These are phyloP conservation scores for Amblyopsis hoosieri DNA, from an alignment of 2,797 vertebrate genomes.

Conservation along the genomic window DNA sequence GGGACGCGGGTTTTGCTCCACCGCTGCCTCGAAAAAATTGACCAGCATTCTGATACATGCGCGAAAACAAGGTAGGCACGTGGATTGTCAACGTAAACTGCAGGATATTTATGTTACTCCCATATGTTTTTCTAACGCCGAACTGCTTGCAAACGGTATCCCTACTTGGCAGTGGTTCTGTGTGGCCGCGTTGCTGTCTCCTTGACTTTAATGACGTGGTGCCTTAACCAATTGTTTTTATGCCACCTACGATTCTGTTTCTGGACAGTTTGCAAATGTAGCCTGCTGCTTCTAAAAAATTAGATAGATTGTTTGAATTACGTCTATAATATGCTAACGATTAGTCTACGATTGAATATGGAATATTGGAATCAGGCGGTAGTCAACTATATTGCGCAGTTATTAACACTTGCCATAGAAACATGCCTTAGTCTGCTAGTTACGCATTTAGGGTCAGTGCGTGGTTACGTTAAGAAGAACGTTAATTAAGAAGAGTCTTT, in stretches of 20 bases:
- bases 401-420: too few species aligned
- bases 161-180: background rate
- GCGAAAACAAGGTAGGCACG: conserved; percentile 64
- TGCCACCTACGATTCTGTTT: background rate
- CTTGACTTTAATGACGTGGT: background rate
- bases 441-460: too few species aligned
- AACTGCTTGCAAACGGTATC: background rate
- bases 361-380: too few species aligned
- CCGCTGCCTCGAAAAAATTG: conserved; percentile 64
- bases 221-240: background rate
- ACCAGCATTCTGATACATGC: conserved; percentile 44
- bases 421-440: too few species aligned
- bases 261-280: too few species aligned
- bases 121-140: background rate
- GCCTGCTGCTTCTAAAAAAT: too few species aligned
- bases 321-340: too few species aligned
- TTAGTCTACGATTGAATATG: too few species aligned
- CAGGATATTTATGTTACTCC: background rate
- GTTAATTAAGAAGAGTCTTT: too few species aligned
- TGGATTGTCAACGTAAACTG: background rate
- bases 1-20: conserved; percentile 87
- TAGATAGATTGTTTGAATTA: too few species aligned
- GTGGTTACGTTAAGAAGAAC: too few species aligned
- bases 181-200: conserved; percentile 23
- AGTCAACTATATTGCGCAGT: too few species aligned